These are phyloP conservation scores for Panulirus ornatus DNA, from an alignment of 1,140 invertebrate species.

Conservation along the genomic window DNA sequence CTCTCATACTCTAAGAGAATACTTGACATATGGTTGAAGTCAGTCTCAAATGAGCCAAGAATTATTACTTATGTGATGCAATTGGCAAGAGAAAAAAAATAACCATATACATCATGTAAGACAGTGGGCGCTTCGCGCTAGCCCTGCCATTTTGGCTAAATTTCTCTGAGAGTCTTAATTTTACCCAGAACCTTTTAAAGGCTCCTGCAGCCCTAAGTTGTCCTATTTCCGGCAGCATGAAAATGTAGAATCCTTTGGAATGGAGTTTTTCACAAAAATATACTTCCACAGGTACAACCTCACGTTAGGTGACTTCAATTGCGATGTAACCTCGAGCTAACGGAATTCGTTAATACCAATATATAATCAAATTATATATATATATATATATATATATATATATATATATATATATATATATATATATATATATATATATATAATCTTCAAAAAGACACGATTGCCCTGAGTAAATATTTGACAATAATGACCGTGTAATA, in stretches of 20 bases:
- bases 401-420: slow-evolving; percentile 5
- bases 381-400: slow-evolving; percentile 38
- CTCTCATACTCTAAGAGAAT: too few species aligned
- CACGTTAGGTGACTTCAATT: not conserved
- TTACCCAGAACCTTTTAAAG: too few species aligned
- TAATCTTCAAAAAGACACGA: not conserved
- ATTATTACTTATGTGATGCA: too few species aligned
- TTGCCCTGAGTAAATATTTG: slow-evolving; percentile 23
- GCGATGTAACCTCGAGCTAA: not conserved
- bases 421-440: slow-evolving; percentile 35
- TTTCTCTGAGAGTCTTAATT: not conserved
- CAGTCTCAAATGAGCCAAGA: too few species aligned
- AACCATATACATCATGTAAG: too few species aligned
- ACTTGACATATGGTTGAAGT: too few species aligned
- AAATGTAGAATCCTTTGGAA: not conserved
- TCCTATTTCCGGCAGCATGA: too few species aligned
- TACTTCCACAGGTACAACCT: not conserved
- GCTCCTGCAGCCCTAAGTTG: too few species aligned
- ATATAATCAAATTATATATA: slow-evolving; percentile 12
- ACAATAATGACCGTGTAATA: too few species aligned
- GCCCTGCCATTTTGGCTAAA: too few species aligned
- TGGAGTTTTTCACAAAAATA: not conserved
- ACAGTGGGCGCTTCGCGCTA: too few species aligned
- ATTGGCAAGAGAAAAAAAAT: too few species aligned
- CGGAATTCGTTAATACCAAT: slow-evolving; percentile 9